Percentiles rank a stretch among this genome's conserved stretches.
Evolutionary conservation across 1,140 invertebrate genomes (phyloP).

Genomic region (Grapholita molesta): DNA sequence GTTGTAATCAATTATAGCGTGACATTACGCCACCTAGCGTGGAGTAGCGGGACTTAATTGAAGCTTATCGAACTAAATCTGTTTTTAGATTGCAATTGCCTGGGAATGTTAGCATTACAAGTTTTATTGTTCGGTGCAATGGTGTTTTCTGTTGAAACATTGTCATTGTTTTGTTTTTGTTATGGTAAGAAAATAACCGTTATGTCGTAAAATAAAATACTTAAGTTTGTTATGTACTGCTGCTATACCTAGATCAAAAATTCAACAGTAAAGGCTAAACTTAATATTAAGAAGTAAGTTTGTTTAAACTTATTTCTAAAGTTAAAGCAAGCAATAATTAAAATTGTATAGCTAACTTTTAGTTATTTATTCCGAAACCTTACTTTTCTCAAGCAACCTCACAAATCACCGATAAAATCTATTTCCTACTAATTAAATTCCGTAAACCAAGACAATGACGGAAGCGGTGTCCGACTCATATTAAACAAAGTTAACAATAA

Average conservation of each 20-base stretch:
- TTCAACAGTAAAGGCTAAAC: no score
- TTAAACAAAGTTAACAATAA: neutral
- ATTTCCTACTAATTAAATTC: neutral
- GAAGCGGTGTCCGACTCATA: neutral
- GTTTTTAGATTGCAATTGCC: constrained; percentile 26
- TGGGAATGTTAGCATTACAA: constrained; percentile 18
- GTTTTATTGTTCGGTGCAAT: constrained; percentile 1
- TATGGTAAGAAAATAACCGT: neutral
- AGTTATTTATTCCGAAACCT: neutral
- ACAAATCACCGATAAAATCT: neutral
- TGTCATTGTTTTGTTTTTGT: constrained; percentile 1
- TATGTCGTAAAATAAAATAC: no score
- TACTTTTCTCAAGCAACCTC: neutral
- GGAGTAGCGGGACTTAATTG: constrained; percentile 37
- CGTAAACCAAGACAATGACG: neutral
- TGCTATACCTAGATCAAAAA: no score
- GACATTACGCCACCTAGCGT: constrained; percentile 41
- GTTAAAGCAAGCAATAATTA: neutral
- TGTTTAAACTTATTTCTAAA: no score
- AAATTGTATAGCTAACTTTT: neutral
- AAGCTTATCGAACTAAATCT: constrained; percentile 29
- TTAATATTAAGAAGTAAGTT: no score
- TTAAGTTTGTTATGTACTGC: no score
- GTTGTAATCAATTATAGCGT: neutral
- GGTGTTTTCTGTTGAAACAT: neutral